Percentiles rank a stretch among this genome's conserved stretches.
Conservation (phyloP, 2,797 vertebrate species). For the Malacoctenus gilli region DNA sequence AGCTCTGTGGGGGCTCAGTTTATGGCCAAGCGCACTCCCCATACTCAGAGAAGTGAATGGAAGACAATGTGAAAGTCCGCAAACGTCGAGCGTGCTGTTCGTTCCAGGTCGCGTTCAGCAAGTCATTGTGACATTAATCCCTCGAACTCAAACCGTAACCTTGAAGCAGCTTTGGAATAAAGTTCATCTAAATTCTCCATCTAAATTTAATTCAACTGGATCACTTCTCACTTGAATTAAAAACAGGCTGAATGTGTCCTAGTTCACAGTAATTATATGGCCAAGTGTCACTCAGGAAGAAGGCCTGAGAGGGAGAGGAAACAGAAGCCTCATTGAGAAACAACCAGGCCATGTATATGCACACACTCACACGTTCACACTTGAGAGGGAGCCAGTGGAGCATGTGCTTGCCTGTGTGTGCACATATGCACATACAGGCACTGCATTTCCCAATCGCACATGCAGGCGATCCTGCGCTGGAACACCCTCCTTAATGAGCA, state of each 20-base stretch:
- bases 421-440: conserved; percentile 7
- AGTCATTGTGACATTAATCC: no score
- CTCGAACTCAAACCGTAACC: no score
- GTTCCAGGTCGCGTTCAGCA: conserved; percentile 2
- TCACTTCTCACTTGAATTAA: conserved; percentile 27
- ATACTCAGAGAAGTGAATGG: conserved; percentile 30
- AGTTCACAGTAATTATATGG: conserved; percentile 28
- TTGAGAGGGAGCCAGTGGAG: conserved; percentile 16
- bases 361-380: conserved; percentile 1
- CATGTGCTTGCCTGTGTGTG: conserved; percentile 14
- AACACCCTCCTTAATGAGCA: neutral
- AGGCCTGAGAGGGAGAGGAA: conserved; percentile 12
- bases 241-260: conserved; percentile 17
- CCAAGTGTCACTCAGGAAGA: conserved; percentile 12
- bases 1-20: conserved; percentile 44
- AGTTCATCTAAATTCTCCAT: conserved; percentile 23
- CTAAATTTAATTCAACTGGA: conserved; percentile 19
- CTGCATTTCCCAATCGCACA: neutral
- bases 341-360: conserved; percentile 15
- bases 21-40: conserved; percentile 18
- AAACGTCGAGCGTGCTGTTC: no score
- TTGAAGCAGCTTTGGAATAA: conserved; percentile 4
- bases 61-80: conserved; percentile 18
- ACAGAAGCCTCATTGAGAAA: conserved; percentile 51
- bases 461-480: neutral